Conservation (phyloP, 2,888 invertebrate species). For the Epistrophe grossulariae region DNA sequence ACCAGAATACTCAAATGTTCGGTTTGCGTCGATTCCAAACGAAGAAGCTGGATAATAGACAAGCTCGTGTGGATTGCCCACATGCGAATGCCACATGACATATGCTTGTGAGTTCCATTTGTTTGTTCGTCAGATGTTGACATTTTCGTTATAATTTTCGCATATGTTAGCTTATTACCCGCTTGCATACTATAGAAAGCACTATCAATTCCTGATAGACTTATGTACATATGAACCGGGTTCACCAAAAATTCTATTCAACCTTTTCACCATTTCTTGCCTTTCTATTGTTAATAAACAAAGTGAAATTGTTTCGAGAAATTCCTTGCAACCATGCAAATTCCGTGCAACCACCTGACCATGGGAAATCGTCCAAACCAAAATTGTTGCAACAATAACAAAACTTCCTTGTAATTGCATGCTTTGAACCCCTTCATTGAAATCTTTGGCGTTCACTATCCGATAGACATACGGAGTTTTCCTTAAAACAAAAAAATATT, state of each 20-base stretch:
- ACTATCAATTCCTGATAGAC: conserved; percentile 94
- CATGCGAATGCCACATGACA: conserved; percentile 94
- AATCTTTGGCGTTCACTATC: too few relatives aligned
- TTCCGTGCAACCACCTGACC: conserved; percentile 96
- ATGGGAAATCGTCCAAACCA: conserved; percentile 93
- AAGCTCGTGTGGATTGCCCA: conserved; percentile 91
- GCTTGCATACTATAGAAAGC: conserved; percentile 97
- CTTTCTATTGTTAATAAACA: conserved; percentile 95
- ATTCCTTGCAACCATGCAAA: conserved; percentile 99
- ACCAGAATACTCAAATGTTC: conserved; percentile 96
- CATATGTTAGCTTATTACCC: conserved; percentile 94
- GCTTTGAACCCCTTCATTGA: conserved; percentile 87
- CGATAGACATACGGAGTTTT: too few relatives aligned
- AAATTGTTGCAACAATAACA: conserved; percentile 91
- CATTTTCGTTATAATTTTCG: conserved; percentile 94
- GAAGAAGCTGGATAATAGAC: conserved; percentile 95
- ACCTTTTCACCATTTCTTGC: conserved; percentile 96
- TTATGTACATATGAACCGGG: conserved; percentile 98
- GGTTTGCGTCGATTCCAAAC: conserved; percentile 96
- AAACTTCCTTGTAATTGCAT: conserved; percentile 89
- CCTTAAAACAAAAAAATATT: too few relatives aligned
- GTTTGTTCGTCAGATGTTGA: conserved; percentile 93
- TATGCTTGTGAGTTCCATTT: conserved; percentile 92
- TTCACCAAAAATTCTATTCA: conserved; percentile 95
- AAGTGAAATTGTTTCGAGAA: conserved; percentile 94